phyloP scores from a whole-genome alignment of 1,140 invertebrate genomes.

The Saccostrea glomerata region DNA sequence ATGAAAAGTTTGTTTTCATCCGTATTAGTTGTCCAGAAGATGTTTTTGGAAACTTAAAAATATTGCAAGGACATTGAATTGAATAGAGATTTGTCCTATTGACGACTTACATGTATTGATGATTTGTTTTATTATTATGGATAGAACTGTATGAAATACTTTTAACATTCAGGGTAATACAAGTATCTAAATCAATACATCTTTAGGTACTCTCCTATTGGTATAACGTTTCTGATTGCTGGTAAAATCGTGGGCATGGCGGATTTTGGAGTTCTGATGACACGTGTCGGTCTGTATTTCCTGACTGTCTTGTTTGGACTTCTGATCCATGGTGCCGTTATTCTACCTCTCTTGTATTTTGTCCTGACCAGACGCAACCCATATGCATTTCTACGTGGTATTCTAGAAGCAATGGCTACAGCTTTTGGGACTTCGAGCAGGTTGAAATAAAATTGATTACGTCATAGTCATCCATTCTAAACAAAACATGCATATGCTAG shows the following conservation, averaged over 20 bases:
- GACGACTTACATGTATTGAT: too few species aligned
- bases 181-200: neutral
- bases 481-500: neutral
- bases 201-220: constrained; percentile 92
- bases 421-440: constrained; percentile 81
- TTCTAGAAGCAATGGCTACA: constrained; percentile 84
- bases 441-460: constrained; percentile 59
- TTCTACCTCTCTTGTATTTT: constrained; percentile 87
- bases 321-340: constrained; percentile 92
- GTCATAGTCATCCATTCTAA: neutral
- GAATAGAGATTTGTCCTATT: too few species aligned
- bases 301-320: constrained; percentile 93
- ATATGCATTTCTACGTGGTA: constrained; percentile 81
- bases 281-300: constrained; percentile 94
- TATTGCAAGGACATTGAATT: too few species aligned
- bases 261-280: constrained; percentile 88
- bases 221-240: constrained; percentile 93
- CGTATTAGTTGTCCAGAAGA: too few species aligned
- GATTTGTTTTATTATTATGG: too few species aligned
- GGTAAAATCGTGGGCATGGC: constrained; percentile 94
- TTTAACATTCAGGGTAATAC: too few species aligned
- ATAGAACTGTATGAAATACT: too few species aligned
- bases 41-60: too few species aligned
- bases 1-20: too few species aligned
- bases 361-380: constrained; percentile 82